Base-by-base conservation (phyloP, 2,888 invertebrate genomes). In the Cephus runcator region DNA sequence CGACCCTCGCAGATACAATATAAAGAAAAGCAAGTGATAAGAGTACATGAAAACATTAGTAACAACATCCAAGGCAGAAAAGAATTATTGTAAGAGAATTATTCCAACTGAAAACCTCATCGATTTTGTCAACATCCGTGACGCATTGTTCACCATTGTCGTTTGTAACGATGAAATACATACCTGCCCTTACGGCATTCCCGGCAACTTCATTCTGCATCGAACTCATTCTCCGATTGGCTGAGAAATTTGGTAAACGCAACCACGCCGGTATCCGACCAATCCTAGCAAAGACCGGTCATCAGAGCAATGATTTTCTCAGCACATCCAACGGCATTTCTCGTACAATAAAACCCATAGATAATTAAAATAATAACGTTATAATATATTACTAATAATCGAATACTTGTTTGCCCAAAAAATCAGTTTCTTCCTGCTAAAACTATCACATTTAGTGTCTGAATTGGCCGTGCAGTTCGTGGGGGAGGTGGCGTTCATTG, bases 401-500 rank as follows among this genome's bases (percentile, higher is more conserved):
- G 12, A 71, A 71, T 15, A 34, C 31, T 31, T 12, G 11, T 31
- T 33, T 11, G 1, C 11, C 71, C 31, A 12, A 71, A 71, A 23
- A 34, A 56, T 56, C 23, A 23, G 56, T 6, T 56, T 6, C 56
- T 23, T 23, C 9, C 6, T 23, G 56, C 9, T 23, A 23, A 56
- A 56, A 56, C 9, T 23, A 56, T 56, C 23, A 9, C 23, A 2
- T 56, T 56, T 56, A 56, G 56, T 56, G 56, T 71, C 34, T 73
- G 36, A 78, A 77, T 81, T 77, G 79, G 75, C 75, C 74, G 75
- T 77, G 75, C 79, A 74, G 76, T 79, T 40, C n/a, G 74, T 34
- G 30, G 80, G 78, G 78, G 79, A 79, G 82, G 82, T 79, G 81
- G 82, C 82, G 83, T 84, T 82, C 82, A 78, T 78, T 81, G 79